Percentiles rank a stretch among this genome's conserved stretches.
Conservation (phyloP, 2,113 vertebrate species). For the Stercorarius parasiticus region DNA sequence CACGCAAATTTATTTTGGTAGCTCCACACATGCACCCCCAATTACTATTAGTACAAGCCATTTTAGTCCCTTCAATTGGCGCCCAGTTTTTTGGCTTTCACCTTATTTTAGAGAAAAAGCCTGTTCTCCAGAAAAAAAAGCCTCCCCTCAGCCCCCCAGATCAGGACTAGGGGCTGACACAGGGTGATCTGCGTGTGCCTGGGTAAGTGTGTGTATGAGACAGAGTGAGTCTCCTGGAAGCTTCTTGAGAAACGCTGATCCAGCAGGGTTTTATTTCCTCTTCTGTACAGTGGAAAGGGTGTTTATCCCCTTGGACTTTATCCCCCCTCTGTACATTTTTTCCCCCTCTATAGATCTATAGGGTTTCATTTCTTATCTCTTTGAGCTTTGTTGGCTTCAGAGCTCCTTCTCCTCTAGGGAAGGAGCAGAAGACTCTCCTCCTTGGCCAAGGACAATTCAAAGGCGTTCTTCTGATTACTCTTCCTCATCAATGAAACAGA, state of each 20-base stretch:
- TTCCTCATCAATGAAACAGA: background rate
- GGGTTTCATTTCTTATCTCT: background rate
- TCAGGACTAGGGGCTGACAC: background rate
- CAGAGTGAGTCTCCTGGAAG: background rate
- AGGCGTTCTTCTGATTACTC: background rate
- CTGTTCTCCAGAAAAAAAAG: background rate
- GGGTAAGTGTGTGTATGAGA: background rate
- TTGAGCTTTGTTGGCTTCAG: background rate
- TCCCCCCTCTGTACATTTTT: background rate
- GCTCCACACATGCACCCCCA: background rate
- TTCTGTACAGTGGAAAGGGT: background rate
- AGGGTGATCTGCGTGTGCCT: background rate
- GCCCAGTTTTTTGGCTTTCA: background rate
- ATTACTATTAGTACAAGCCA: background rate
- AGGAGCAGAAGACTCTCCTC: background rate
- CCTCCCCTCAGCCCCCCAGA: rapidly evolving
- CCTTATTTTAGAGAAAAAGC: background rate
- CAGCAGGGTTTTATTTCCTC: background rate
- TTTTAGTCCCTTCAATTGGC: background rate
- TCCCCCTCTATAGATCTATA: background rate
- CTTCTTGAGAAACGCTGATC: background rate
- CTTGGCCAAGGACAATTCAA: background rate
- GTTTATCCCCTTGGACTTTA: background rate
- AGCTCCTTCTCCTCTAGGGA: background rate
- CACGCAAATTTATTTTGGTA: background rate